These are phyloP conservation scores for Ahaetulla prasina DNA, from an alignment of 2,113 vertebrate species.

Conservation along the genomic window DNA sequence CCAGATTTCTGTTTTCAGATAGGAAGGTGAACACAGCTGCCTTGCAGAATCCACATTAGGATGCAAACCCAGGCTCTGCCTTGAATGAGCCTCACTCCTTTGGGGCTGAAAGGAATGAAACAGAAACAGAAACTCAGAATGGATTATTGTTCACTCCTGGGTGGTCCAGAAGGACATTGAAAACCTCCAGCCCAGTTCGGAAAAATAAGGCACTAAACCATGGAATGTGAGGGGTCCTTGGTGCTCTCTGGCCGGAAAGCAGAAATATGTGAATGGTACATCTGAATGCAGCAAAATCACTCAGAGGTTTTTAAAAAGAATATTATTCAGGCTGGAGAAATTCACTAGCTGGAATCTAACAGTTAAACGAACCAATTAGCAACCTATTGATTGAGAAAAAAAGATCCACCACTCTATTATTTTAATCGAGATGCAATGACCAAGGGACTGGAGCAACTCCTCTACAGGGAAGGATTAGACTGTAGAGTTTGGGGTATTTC, in stretches of 20 bases:
- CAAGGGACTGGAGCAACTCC: neutral
- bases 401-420: neutral
- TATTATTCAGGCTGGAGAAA: neutral
- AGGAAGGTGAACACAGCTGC: neutral
- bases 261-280: neutral
- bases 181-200: neutral
- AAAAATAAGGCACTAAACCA: neutral
- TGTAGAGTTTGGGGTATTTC: neutral
- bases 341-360: neutral
- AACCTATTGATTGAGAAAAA: neutral
- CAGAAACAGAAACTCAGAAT: neutral
- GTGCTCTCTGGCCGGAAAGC: neutral
- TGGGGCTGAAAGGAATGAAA: neutral
- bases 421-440: neutral
- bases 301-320: neutral
- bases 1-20: neutral
- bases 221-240: neutral
- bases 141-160: neutral
- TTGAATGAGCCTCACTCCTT: neutral
- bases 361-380: neutral
- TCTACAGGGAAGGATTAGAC: neutral
- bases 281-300: neutral
- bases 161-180: neutral
- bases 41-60: slow-evolving; percentile 10
- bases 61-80: slow-evolving; percentile 6